Evolutionary conservation across 2,888 invertebrate species (phyloP), one percentile per base, ranked within the genome.

Genomic region (Crossocerus cetratus): DNA sequence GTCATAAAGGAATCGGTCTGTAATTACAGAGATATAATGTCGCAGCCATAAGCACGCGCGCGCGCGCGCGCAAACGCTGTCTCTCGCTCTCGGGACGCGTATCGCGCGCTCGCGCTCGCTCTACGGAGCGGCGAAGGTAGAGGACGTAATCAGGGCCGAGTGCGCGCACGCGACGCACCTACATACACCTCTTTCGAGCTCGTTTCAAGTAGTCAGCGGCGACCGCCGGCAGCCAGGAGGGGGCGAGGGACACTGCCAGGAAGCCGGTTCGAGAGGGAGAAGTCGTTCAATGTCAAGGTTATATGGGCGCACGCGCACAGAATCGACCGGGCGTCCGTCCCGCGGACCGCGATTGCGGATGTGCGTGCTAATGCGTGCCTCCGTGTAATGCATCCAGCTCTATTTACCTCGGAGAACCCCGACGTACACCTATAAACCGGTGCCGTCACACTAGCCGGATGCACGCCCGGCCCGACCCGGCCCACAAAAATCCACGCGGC

Each of bases 271-370:
- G 65, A 55, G 72, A 65, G 45, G 76, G 77, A 71, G 78, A 81
- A 79, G 75, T 83, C 83, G 85, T 85, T 85, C 86, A 86, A 85
- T 86, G 87, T 87, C 86, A 86, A 86, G 87, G 86, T 86, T 85
- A 83, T 56, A 77, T 77, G 76, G 57, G 81, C 86, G 86, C 86
- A 86, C 72, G 85, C 86, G 84, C 85, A 77, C 53, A 67, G 60
- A 68, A 77, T 63, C 60, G 69, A 73, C 61, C 65, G 67, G 43
- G 63, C 57, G 67, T 58, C 45, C 43, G 53, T 16, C 43, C 22
- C 23, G 49, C 49, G 49, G 49, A 49, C 49, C 49, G 13, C 49
- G 49, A 49, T 14, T 49, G 49, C 49, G 49, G 16, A 16, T 49
- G 49, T 49, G 49, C 49, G 49, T 49, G 49, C 49, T 14, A 49